Base-by-base conservation (phyloP, 2,113 vertebrate genomes). In the Paralichthys olivaceus region DNA sequence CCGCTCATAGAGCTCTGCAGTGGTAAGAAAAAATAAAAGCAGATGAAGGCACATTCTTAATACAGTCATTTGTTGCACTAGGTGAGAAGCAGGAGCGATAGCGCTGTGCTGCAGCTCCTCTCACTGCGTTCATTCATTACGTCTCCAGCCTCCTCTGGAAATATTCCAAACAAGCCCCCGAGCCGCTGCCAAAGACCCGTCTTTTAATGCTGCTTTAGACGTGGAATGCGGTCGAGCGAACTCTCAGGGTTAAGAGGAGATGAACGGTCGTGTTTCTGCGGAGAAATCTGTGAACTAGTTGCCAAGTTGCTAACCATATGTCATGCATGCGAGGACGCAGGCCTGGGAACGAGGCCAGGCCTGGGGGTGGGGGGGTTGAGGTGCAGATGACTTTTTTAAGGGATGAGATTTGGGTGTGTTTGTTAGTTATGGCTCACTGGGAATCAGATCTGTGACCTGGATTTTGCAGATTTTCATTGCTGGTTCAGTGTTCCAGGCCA, bases 281-380 rank as follows among this genome's bases (percentile, higher is more conserved):
- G 55, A 59, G 53, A 57, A 80, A 43, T 69, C 61, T 60, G 54
- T 59, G 76, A 83, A 73, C 37, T 26, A 11, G 45, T 69, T 84
- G 74, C 62, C 84, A 88, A 80, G 80, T 72, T 67, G 61, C 71
- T 72, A 73, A 76, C 62, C 67, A 70, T 79, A 79, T 71, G 62
- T 86, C 79, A 77, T 57, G 61, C 67, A 65, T 40, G 60, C 9
- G n/a, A 71, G 40, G 83, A 79, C 37, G 17, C 17, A 1, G 72
- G 64, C 19, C 70, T 25, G 79, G 82, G 80, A 85, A 45, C 43
- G 0, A 22, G 19, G 77, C 84, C 77, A 85, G 64, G 20, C 73
- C 58, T 37, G 40, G 53, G 28, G 57, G 47, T 51, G 49, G 40
- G 62, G 28, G 57, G 47, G 58, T 59, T 68, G 72, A 83, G 43